Evolutionary conservation across 2,113 vertebrate genomes (phyloP).

Genomic region (Xiphorhynchus elegans): DNA sequence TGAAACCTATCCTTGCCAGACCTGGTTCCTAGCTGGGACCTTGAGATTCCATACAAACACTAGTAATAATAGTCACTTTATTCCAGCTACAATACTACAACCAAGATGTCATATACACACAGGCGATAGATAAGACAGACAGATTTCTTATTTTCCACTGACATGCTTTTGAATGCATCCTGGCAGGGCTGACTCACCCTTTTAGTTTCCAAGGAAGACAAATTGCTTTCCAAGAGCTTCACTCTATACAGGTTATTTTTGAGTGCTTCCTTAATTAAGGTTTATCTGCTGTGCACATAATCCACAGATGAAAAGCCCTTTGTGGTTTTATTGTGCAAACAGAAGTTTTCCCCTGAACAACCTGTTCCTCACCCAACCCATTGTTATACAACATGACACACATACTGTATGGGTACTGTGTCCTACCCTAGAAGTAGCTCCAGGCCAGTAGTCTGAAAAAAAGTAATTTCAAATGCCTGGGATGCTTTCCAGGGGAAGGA

Average conservation of each 20-base stretch:
- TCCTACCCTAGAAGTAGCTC: background rate
- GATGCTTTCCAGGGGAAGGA: background rate
- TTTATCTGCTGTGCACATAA: constrained; percentile 23
- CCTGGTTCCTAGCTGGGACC: background rate
- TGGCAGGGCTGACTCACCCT: constrained; percentile 38
- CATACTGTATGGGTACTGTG: background rate
- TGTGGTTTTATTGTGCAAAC: background rate
- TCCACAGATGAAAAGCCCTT: background rate
- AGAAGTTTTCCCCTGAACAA: constrained; percentile 13
- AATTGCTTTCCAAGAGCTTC: constrained; percentile 54
- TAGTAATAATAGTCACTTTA: background rate
- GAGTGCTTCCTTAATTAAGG: constrained; percentile 24
- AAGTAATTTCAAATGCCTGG: background rate
- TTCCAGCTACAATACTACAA: background rate
- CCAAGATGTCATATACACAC: background rate
- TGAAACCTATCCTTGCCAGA: background rate
- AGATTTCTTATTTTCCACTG: constrained; percentile 36
- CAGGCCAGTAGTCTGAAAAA: background rate
- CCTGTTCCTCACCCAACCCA: constrained; percentile 12
- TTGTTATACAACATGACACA: constrained; percentile 3
- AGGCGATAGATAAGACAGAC: background rate
- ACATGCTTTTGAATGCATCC: constrained; percentile 15
- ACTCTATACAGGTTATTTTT: constrained; percentile 31
- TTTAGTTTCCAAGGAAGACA: constrained; percentile 56
- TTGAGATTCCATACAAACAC: background rate